Evolutionary conservation across 2,888 invertebrate genomes (phyloP).

Genomic region (Drosophila colorata): DNA sequence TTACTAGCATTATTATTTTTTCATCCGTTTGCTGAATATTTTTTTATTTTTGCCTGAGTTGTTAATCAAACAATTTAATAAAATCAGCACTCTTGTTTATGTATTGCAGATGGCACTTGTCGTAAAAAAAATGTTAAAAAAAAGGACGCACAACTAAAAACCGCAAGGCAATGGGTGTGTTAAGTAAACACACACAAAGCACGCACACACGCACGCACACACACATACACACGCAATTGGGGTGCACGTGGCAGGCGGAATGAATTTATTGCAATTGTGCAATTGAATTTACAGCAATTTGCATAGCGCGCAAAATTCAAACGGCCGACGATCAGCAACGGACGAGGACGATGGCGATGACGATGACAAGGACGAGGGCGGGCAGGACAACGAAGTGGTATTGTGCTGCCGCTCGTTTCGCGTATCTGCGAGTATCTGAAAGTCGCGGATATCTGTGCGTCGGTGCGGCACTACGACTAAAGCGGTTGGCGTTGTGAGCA

Average conservation of each 20-base stretch:
- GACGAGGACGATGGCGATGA: conserved; percentile 10
- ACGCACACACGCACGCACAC: conserved; percentile 4
- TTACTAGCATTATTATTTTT: neutral
- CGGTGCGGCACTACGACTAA: conserved; percentile 63
- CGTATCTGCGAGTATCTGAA: conserved; percentile 48
- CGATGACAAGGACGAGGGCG: conserved; percentile 12
- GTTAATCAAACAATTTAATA: conserved; percentile 11
- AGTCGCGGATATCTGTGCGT: conserved; percentile 45
- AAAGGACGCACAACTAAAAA: conserved; percentile 1
- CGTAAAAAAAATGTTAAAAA: conserved; percentile 11
- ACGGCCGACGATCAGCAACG: conserved; percentile 42
- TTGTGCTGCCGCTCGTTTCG: too few relatives aligned
- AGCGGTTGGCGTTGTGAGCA: conserved; percentile 74
- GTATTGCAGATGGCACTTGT: conserved; percentile 16
- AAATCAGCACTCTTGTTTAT: neutral
- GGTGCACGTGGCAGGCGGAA: conserved; percentile 13
- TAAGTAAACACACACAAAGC: conserved; percentile 23
- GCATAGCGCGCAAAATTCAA: conserved; percentile 51
- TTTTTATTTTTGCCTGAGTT: neutral
- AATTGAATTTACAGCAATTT: conserved; percentile 10
- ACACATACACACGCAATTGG: conserved; percentile 15
- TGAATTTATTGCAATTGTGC: conserved; percentile 16
- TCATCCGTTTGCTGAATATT: neutral
- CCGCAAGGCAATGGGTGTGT: conserved; percentile 8
- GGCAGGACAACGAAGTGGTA: neutral